Evolutionary conservation across 2,113 vertebrate species (phyloP).

Genomic region (Tupaia chinensis): DNA sequence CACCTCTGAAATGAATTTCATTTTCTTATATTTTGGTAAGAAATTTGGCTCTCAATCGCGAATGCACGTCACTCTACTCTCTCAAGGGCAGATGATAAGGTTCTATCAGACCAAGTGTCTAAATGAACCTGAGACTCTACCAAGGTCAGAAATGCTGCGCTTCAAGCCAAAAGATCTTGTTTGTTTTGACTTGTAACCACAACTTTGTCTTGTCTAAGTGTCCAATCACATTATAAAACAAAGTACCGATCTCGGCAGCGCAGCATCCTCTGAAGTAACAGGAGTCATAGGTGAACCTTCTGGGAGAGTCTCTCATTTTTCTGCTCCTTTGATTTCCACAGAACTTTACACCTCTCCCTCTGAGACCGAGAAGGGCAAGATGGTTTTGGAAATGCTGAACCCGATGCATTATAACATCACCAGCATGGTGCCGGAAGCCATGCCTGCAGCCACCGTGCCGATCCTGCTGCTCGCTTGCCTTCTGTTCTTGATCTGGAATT

Average conservation of each 20-base stretch:
- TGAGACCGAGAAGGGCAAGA: slow-evolving; percentile 52
- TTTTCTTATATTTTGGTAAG: slow-evolving; percentile 85
- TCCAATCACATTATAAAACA: slow-evolving; percentile 79
- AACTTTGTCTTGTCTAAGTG: slow-evolving; percentile 86
- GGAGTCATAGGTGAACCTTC: not conserved
- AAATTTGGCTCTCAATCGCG: slow-evolving; percentile 71
- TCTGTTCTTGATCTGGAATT: slow-evolving; percentile 87
- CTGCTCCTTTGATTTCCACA: slow-evolving; percentile 49
- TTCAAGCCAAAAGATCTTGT: slow-evolving; percentile 81
- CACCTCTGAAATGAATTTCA: slow-evolving; percentile 70
- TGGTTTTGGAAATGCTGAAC: slow-evolving; percentile 84
- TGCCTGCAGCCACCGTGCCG: slow-evolving; percentile 80
- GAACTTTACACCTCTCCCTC: slow-evolving; percentile 2
- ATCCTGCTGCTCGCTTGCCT: slow-evolving; percentile 90
- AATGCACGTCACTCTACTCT: slow-evolving; percentile 74
- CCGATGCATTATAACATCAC: slow-evolving; percentile 83
- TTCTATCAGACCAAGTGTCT: slow-evolving; percentile 77
- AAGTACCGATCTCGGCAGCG: not conserved
- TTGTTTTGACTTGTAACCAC: slow-evolving; percentile 90
- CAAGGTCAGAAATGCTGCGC: slow-evolving; percentile 90
- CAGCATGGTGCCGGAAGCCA: slow-evolving; percentile 55
- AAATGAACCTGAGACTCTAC: slow-evolving; percentile 79
- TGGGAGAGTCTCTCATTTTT: not conserved
- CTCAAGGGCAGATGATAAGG: slow-evolving; percentile 88
- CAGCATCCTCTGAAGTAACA: not conserved